Conservation (phyloP, 2,888 invertebrate genomes). For the Sceliomorpha sp. region DNA sequence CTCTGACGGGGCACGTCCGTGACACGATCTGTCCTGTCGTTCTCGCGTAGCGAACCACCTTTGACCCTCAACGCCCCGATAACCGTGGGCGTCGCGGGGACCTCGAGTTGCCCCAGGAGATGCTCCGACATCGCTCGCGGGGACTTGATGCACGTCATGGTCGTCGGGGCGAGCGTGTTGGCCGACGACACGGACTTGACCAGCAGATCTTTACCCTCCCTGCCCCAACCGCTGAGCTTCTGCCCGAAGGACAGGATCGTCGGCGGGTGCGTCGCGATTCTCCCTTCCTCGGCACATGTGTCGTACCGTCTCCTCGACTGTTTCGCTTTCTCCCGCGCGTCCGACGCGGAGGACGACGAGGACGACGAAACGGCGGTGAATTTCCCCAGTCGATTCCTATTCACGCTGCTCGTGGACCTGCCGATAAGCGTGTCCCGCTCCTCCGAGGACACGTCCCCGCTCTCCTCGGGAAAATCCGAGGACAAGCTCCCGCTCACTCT, state of each 20-base stretch:
- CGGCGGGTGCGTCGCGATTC: constrained; percentile 52
- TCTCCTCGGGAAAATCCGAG: constrained; percentile 69
- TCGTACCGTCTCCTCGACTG: constrained; percentile 36
- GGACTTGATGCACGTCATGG: constrained; percentile 77
- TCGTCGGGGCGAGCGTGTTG: constrained; percentile 71
- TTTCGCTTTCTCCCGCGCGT: constrained; percentile 8
- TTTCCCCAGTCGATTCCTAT: constrained; percentile 62
- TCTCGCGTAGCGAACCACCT: constrained; percentile 71
- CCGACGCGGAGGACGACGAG: constrained; percentile 26
- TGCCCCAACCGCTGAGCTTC: constrained; percentile 42
- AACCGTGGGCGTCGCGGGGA: constrained; percentile 60
- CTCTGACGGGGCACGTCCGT: constrained; percentile 71
- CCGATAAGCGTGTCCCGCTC: constrained; percentile 71
- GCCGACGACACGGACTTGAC: constrained; percentile 74
- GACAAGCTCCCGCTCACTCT: constrained; percentile 64
- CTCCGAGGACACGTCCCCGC: constrained; percentile 67
- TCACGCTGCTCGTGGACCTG: constrained; percentile 64
- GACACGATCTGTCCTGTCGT: constrained; percentile 67
- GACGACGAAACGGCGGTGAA: constrained; percentile 47
- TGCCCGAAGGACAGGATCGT: constrained; percentile 59
- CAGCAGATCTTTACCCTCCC: constrained; percentile 66
- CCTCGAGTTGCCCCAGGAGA: constrained; percentile 74
- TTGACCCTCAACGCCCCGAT: constrained; percentile 66
- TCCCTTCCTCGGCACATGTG: constrained; percentile 45
- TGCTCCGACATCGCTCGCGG: constrained; percentile 77